Conservation (phyloP, 1,140 invertebrate species). For the Calephelis virginiensis region DNA sequence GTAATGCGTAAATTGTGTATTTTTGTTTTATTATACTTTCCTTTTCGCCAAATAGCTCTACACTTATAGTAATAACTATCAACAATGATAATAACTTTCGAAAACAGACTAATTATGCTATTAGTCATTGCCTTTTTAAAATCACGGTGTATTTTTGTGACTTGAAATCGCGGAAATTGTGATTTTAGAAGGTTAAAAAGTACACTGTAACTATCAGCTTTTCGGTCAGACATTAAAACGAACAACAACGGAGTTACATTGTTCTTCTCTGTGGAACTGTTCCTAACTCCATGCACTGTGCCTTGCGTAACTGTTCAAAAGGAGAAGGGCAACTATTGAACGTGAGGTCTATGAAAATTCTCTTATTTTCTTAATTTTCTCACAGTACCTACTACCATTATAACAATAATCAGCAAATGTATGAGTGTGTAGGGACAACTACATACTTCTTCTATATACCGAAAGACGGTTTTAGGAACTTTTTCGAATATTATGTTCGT, state of each 20-base stretch:
- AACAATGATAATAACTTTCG: background rate
- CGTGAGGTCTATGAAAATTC: background rate
- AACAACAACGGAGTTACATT: background rate
- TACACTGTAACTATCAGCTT: conserved; percentile 1
- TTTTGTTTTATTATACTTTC: background rate
- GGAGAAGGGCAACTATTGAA: background rate
- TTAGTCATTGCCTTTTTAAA: background rate
- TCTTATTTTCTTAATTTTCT: background rate
- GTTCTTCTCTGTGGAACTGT: background rate
- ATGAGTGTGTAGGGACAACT: background rate
- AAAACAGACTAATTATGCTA: background rate
- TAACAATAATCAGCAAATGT: background rate
- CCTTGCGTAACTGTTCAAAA: too few relatives aligned
- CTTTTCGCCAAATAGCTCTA: conserved; percentile 4
- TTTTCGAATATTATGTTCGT: background rate
- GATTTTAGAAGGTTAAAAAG: conserved; percentile 3
- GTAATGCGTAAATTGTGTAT: background rate
- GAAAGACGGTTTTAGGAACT: background rate
- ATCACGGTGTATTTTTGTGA: background rate
- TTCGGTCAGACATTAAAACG: background rate
- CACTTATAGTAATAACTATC: background rate
- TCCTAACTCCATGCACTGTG: background rate
- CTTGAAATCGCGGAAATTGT: background rate
- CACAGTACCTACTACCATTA: background rate
- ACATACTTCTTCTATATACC: background rate